Conservation (phyloP, 2,888 invertebrate genomes). For the Hemaris fuciformis region DNA sequence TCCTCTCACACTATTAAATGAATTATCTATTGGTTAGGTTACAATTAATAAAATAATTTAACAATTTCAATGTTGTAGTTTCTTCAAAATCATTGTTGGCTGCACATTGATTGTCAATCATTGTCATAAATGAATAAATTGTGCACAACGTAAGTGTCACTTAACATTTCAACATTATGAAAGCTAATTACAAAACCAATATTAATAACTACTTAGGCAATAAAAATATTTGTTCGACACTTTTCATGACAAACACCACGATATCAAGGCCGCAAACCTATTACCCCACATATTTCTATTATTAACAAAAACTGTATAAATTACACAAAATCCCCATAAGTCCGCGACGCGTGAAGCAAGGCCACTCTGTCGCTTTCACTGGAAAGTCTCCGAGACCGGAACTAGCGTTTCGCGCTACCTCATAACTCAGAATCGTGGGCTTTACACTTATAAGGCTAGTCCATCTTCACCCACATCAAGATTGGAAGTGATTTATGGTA, state of each 20-base stretch:
- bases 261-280: not conserved
- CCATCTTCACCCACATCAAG: not conserved
- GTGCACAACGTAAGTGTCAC: not conserved
- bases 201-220: not conserved
- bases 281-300: not conserved
- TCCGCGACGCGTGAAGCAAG: constrained; percentile 45
- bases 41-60: no score
- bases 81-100: not conserved
- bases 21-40: not conserved
- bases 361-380: constrained; percentile 66
- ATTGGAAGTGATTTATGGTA: not conserved
- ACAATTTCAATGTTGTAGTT: not conserved
- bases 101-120: not conserved
- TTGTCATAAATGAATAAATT: not conserved
- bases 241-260: not conserved
- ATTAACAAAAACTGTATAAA: constrained; percentile 21
- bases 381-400: constrained; percentile 67
- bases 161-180: not conserved
- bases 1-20: not conserved
- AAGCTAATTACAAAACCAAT: not conserved
- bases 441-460: not conserved
- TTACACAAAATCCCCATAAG: constrained; percentile 40
- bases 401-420: constrained; percentile 41
- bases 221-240: not conserved
- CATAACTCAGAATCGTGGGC: not conserved